Evolutionary conservation across 2,888 invertebrate genomes (phyloP).

Genomic region (Drosophila incognita): DNA sequence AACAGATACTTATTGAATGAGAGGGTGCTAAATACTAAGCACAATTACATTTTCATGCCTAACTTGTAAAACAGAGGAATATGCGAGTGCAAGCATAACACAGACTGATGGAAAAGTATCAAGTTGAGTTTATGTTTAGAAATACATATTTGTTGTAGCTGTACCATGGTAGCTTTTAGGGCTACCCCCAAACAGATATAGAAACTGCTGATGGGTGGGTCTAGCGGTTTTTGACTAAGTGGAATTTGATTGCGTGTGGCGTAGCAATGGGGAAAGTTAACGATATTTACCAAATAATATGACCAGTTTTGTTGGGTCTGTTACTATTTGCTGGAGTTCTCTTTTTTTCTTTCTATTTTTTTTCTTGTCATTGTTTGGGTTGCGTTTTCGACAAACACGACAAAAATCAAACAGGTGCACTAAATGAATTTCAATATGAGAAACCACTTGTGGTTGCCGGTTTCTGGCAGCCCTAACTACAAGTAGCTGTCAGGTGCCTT

Average conservation of each 20-base stretch:
- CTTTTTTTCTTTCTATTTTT: background rate
- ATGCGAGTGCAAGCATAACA: background rate
- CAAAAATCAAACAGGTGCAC: conserved; percentile 83
- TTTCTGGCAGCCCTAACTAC: background rate
- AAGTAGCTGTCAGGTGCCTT: conserved; percentile 22
- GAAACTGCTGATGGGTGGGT: conserved; percentile 6
- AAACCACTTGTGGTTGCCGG: conserved; percentile 82
- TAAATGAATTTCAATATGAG: conserved; percentile 82
- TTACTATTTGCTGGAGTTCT: conserved; percentile 1
- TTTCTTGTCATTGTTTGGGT: background rate
- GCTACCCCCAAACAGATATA: background rate
- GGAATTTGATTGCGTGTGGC: conserved; percentile 70
- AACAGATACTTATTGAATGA: background rate
- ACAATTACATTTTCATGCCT: background rate
- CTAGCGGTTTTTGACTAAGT: conserved; percentile 49
- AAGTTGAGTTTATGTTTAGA: background rate
- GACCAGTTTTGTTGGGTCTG: conserved; percentile 30
- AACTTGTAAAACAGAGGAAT: background rate
- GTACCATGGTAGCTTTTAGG: background rate
- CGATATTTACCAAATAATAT: conserved; percentile 78
- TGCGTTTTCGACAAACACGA: conserved; percentile 25
- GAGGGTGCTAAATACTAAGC: background rate
- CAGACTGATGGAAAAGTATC: background rate
- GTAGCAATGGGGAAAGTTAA: conserved; percentile 72
- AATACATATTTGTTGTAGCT: background rate